Conservation (phyloP, 2,113 vertebrate genomes). For the human region DNA sequence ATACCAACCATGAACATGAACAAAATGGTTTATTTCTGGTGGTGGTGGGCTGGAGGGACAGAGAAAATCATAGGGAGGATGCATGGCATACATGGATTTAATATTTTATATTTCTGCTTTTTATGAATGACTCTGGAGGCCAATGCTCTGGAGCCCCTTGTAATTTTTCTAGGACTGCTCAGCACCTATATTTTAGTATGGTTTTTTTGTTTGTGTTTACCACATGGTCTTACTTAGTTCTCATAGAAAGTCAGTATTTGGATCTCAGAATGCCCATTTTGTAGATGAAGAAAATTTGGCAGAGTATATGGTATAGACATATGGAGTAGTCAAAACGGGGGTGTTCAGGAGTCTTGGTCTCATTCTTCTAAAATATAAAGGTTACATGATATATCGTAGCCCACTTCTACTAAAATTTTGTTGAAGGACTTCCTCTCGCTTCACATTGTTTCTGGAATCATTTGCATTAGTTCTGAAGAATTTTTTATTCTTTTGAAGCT, state of each 20-base stretch:
- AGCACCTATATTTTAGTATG: neutral
- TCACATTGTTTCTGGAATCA: conserved; percentile 45
- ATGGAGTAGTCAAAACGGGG: neutral
- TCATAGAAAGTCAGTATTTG: neutral
- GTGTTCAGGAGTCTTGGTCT: neutral
- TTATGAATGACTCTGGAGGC: neutral
- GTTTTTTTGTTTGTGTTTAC: conserved; percentile 3
- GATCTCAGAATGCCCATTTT: neutral
- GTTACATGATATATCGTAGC: neutral
- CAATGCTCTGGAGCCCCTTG: neutral
- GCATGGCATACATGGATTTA: neutral
- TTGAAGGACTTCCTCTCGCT: conserved; percentile 60
- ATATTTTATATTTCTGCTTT: neutral
- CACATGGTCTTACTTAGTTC: neutral
- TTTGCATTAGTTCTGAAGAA: conserved; percentile 55
- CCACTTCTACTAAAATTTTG: conserved; percentile 56
- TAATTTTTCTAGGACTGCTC: neutral
- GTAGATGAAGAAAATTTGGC: neutral
- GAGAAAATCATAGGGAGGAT: neutral
- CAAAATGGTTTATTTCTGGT: conserved; percentile 32
- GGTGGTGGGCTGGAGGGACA: neutral
- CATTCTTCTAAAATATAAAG: neutral
- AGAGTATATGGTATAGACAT: neutral
- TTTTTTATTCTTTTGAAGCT: conserved; percentile 72
- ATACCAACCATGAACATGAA: conserved; percentile 25